Percentiles rank a stretch among this genome's conserved stretches.
Conservation (phyloP, 2,888 invertebrate species). For the Monopis laevigella region DNA sequence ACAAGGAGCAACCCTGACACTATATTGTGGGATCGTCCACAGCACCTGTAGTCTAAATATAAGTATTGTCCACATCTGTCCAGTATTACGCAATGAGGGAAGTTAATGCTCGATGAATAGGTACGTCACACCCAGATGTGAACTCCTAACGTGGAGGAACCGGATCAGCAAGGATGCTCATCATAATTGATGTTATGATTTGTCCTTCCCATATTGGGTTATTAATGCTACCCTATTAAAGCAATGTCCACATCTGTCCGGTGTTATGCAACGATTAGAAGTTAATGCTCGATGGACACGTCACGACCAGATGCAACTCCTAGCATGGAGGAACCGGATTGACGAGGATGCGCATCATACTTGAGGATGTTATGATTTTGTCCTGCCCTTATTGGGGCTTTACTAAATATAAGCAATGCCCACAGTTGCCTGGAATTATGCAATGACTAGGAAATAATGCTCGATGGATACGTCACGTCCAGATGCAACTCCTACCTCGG, state of each 20-base stretch:
- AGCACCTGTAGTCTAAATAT: conserved; percentile 60
- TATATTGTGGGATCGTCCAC: conserved; percentile 38
- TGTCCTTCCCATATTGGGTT: no score
- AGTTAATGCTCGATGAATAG: conserved; percentile 32
- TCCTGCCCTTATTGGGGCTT: conserved; percentile 4
- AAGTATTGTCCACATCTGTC: conserved; percentile 42
- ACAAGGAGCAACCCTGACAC: conserved; percentile 37
- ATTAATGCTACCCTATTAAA: no score
- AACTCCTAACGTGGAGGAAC: conserved; percentile 14
- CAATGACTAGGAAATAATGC: no score
- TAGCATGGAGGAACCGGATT: conserved; percentile 7
- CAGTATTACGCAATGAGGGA: conserved; percentile 57
- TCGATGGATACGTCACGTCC: no score
- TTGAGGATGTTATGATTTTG: conserved; percentile 9
- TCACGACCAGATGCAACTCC: conserved; percentile 45
- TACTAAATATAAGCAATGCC: no score
- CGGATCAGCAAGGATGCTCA: conserved; percentile 1
- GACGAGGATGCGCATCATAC: not conserved
- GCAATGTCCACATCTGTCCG: conserved; percentile 42
- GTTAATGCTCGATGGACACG: conserved; percentile 32
- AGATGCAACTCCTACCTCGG: no score
- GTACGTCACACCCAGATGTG: conserved; percentile 43
- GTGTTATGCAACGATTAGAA: conserved; percentile 56
- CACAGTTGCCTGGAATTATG: no score
- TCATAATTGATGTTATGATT: conserved; percentile 7